phyloP scores from a whole-genome alignment of 30 jellyfish, hydroid and myxozoan genomes.

The Euphysa ruthae region DNA sequence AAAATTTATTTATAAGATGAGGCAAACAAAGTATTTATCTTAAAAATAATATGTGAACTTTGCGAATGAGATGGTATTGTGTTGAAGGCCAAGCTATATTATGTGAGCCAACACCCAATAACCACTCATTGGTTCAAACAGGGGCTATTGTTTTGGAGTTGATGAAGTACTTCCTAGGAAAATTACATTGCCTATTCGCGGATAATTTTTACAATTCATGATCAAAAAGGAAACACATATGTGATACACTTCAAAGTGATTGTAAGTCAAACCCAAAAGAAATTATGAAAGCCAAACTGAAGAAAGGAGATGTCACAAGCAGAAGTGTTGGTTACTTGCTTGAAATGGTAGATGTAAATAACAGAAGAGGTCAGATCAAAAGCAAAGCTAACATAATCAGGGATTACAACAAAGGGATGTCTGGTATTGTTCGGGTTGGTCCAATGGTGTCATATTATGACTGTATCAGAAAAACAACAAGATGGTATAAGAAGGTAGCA shows the following conservation, averaged over 20 bases:
- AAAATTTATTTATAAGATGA: no score
- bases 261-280: slow-evolving; percentile 10
- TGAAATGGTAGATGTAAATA: slow-evolving; percentile 10
- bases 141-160: slow-evolving; percentile 20
- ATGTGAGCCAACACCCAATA: slow-evolving; percentile 6
- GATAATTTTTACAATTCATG: no score
- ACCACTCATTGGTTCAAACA: slow-evolving; percentile 5
- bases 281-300: slow-evolving; percentile 2
- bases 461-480: slow-evolving; percentile 3
- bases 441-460: slow-evolving; percentile 20
- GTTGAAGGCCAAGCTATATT: slow-evolving; percentile 1
- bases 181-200: no score
- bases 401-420: slow-evolving; percentile 17
- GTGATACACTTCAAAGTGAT: slow-evolving; percentile 7
- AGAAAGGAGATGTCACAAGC: slow-evolving; percentile 5
- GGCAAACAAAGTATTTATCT: no score
- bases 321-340: not conserved
- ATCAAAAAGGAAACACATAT: no score
- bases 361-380: slow-evolving; percentile 11
- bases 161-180: slow-evolving; percentile 6
- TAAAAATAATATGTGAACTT: no score
- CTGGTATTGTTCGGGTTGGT: slow-evolving; percentile 31
- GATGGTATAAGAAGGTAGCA: slow-evolving; percentile 28
- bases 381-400: slow-evolving; percentile 15
- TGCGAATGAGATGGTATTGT: slow-evolving; percentile 18